Evolutionary conservation across 2,888 invertebrate species (phyloP).

Genomic region (Chrysolina haemoptera): DNA sequence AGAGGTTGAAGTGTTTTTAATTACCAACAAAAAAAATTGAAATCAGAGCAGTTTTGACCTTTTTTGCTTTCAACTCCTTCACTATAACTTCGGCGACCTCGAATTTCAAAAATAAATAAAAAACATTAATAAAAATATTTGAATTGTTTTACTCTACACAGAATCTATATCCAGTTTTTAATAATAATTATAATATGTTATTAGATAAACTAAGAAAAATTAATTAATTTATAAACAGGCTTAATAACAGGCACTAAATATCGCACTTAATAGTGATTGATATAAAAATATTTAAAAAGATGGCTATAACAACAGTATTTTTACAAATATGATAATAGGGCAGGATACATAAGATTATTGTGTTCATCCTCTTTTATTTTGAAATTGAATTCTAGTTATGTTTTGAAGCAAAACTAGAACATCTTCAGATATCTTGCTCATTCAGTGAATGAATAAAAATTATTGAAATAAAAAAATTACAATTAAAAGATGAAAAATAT

Average conservation of each 20-base stretch:
- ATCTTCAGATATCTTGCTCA: no score
- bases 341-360: conserved; percentile 3
- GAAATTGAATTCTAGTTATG: background rate
- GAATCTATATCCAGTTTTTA: background rate
- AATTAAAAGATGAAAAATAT: no score
- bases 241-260: conserved; percentile 35
- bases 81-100: background rate
- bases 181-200: background rate
- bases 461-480: no score
- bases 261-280: conserved; percentile 18
- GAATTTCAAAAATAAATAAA: background rate
- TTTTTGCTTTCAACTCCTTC: no score
- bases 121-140: conserved; percentile 8
- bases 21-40: no score
- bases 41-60: no score
- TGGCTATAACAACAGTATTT: conserved; percentile 17
- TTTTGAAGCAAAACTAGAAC: background rate
- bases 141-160: conserved; percentile 10
- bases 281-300: conserved; percentile 36
- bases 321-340: conserved; percentile 15
- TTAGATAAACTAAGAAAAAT: conserved; percentile 1
- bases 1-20: no score
- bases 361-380: background rate
- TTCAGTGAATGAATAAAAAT: no score
- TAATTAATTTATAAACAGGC: background rate